Conservation (phyloP, 2,888 invertebrate genomes). For the Pheosia gnoma region DNA sequence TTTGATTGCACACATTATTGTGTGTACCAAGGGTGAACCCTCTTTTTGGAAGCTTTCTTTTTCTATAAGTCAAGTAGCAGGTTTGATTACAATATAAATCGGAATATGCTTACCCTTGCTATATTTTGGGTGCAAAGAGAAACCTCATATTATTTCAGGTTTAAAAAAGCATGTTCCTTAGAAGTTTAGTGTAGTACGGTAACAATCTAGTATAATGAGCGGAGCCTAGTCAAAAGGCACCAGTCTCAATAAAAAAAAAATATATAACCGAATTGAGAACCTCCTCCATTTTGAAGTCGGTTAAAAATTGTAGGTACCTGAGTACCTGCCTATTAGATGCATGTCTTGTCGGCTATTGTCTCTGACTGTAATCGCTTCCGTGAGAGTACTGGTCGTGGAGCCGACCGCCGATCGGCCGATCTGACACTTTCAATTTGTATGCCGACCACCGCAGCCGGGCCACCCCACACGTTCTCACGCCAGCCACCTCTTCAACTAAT, state of each 20-base stretch:
- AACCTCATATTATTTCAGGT: too few relatives aligned
- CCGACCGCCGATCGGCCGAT: conserved; percentile 58
- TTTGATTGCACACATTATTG: conserved; percentile 58
- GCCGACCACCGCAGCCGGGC: conserved; percentile 58
- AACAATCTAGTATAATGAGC: conserved; percentile 41
- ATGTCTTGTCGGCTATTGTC: conserved; percentile 80
- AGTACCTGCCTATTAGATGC: conserved; percentile 72
- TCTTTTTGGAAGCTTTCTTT: background rate
- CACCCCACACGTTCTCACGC: conserved; percentile 79
- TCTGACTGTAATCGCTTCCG: conserved; percentile 79
- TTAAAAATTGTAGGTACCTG: too few relatives aligned
- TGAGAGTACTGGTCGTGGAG: conserved; percentile 63
- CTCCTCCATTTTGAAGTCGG: too few relatives aligned
- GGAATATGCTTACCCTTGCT: too few relatives aligned
- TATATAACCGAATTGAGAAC: too few relatives aligned
- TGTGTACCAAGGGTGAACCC: background rate
- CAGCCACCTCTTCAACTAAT: conserved; percentile 73
- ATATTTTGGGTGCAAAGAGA: too few relatives aligned
- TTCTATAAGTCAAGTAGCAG: background rate
- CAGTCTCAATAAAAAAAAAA: conserved; percentile 64
- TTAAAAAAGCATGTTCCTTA: too few relatives aligned
- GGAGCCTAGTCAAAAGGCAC: conserved; percentile 62
- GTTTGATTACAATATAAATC: too few relatives aligned
- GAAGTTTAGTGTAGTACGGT: too few relatives aligned
- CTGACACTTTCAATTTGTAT: conserved; percentile 74